Base-by-base conservation (phyloP, 2,797 vertebrate genomes). In the Atherinosoma microstoma region DNA sequence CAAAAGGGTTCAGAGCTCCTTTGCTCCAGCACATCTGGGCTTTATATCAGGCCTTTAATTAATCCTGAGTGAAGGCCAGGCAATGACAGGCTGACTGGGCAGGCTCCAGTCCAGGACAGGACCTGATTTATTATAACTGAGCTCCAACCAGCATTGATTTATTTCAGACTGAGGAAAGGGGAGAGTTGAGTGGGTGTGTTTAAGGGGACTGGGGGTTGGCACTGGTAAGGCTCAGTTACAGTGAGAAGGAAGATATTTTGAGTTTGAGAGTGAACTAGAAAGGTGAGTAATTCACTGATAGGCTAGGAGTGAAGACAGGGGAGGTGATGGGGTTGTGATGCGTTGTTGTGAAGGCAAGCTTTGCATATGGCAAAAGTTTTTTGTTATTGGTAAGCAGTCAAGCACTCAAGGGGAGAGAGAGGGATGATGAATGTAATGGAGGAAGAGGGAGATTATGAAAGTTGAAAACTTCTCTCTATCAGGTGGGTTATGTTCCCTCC, bases 31-130 rank as follows among this genome's bases (percentile, higher is more conserved):
- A 98, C 97, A 99, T 98, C 97, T 98, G 98, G 97, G 96, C 97
- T 98, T 98, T 97, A 97, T 98, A 99, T 99, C 97, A 99, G 96
- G 91, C 95, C 97, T 98, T 98, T 98, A 98, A 99, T 99, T 98
- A 99, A 99, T 99, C 97, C 96, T 99, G 97, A 97, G 97, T 97
- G 97, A 98, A 97, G 97, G 97, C 97, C 96, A 97, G 95, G 94
- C 96, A 96, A 95, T 97, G 97, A 98, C 96, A 98, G 96, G 95
- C 96, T 96, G 96, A 97, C 97, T 98, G 96, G 97, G 97, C 95
- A 97, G 97, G 96, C 97, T 97, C 97, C 97, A 97, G 94, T 95
- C 95, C 96, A 95, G 96, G 96, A 97, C 97, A 97, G 94, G 94
- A 93, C 94, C 95, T 98, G 97, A 99, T 99, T 99, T 99, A 98